A percentile compares a stretch with the other conserved stretches of the same genome.
phyloP scores from a whole-genome alignment of 2,888 invertebrate genomes.

The Oithona nana region DNA sequence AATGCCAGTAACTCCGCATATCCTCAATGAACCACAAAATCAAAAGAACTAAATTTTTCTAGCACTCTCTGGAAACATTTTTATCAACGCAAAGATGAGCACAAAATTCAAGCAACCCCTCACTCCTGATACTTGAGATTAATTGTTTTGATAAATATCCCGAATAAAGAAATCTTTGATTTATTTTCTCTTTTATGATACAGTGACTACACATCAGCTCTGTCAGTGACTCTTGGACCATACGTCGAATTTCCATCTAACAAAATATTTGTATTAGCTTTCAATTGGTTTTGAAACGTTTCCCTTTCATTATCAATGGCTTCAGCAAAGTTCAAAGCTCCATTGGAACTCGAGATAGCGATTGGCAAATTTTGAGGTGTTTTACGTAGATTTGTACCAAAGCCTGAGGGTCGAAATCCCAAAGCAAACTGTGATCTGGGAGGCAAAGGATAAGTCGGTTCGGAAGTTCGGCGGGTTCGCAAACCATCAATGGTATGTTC shows the following conservation, averaged over 20 bases:
- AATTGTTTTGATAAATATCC: no score
- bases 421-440: background rate
- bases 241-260: background rate
- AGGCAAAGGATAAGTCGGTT: background rate
- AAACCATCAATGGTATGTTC: no score
- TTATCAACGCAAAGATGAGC: no score
- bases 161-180: no score
- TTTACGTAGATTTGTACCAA: background rate
- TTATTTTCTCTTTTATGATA: no score
- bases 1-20: no score
- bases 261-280: background rate
- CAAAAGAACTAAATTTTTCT: no score
- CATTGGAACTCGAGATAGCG: background rate
- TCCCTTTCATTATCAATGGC: background rate
- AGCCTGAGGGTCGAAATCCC: background rate
- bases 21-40: no score
- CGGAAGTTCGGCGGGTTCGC: no score
- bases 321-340: background rate
- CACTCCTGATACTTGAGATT: no score
- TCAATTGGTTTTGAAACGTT: background rate
- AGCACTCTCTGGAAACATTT: no score
- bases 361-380: background rate
- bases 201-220: background rate
- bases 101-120: no score
- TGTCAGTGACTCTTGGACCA: background rate